Evolutionary conservation across 2,113 vertebrate genomes (phyloP), one percentile per base, ranked within the genome.

Genomic region (Erythrocebus patas): DNA sequence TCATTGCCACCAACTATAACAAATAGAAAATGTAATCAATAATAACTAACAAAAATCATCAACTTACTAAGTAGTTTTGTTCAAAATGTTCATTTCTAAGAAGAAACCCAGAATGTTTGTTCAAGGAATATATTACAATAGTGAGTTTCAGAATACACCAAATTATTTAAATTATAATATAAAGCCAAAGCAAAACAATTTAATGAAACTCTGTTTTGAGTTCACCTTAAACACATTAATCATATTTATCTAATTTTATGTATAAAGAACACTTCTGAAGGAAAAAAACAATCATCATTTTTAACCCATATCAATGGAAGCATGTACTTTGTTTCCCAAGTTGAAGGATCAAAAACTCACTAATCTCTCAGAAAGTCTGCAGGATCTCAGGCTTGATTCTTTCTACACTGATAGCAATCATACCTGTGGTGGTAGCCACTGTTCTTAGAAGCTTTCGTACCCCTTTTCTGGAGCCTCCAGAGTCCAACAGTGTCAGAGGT

Each of bases 101-200:
- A 95, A 96, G 38, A 55, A 88, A 87, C 16, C 13, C 13, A 95
- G 35, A 45, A 18, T 72, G 79, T 79, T 92, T 79, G 18, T 5
- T 83, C 30, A 83, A 88, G 82, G 23, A 48, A 61, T 5, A 82
- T 2, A 64, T 93, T n/a, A n/a, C n/a, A n/a, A n/a, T n/a, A n/a
- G n/a, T n/a, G n/a, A n/a, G n/a, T n/a, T n/a, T n/a, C n/a, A n/a
- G n/a, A n/a, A n/a, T n/a, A n/a, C n/a, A n/a, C 12, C 20, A 87
- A 97, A 79, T 76, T 91, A 72, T 50, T 75, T 88, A 95, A 90
- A 59, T 94, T 61, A 79, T 55, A 80, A 70, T 32, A 87, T 52
- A 61, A 83, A 68, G 48, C 30, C 16, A 72, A 89, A 82, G n/a
- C n/a, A n/a, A n/a, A n/a, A n/a, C n/a, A n/a, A 61, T 76, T 84